Base-by-base conservation (phyloP, 2,797 vertebrate species). In the Myiotriccus ornatus region DNA sequence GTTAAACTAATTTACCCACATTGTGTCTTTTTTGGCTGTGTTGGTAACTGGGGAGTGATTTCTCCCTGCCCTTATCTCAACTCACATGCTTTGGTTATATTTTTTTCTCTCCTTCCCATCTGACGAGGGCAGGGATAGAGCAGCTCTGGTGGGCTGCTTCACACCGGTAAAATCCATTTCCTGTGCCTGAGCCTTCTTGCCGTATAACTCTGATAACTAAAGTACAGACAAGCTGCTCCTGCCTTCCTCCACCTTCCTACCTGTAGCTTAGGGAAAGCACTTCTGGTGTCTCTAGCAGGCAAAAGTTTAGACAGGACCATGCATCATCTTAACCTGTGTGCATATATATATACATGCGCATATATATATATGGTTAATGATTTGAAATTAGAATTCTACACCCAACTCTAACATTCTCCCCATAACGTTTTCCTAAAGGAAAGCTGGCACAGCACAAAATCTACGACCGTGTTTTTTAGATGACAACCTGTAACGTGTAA, bases 401-500 rank as follows among this genome's bases (percentile, higher is more conserved):
- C 84, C 53, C 0, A 13, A 63, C 47, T 65, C 16, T 65, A 87
- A 84, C 68, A 75, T 83, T 86, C 28, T 62, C 69, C 79, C 32
- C 52, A 53, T 74, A 93, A 90, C 28, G 52, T 84, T 93, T 86
- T 85, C 25, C 34, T 50, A 67, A 41, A 16, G 92, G 65, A 84
- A 95, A 90, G 60, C 60, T 74, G 57, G 67, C 74, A 89, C 81
- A 68, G 81, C 39, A 90, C 37, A 94, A 90, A 87, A 74, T 83
- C 84, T 82, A 14, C 1, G 14, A 34, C 62, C 63, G 21, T 56
- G 63, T 92, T 94, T 46, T 95, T 93, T 60, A 68, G 64, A 70
- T 87, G 91, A 91, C 93, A 96, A 78, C 35, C 81, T 73, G 76
- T 84, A 93, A 87, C 21, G 81, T 27, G 3, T 90, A 85, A 95